Evolutionary conservation across 2,888 invertebrate genomes (phyloP).

Genomic region (Dicranocentrus wangi): DNA sequence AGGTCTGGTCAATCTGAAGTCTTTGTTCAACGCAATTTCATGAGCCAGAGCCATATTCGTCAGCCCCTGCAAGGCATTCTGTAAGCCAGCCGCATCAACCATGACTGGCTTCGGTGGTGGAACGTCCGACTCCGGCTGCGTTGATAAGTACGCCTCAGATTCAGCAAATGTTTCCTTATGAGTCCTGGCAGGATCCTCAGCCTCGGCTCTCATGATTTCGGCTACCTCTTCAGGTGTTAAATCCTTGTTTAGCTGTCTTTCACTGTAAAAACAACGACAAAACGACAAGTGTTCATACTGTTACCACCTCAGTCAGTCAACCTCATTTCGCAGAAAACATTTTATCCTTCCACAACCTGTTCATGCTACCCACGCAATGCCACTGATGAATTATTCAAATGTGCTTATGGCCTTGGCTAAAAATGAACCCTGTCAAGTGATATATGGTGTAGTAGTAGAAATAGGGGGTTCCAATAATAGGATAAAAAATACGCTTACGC

Average conservation of each 20-base stretch:
- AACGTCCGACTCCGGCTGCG: not conserved
- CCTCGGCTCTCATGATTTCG: not conserved
- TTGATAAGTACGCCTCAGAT: not conserved
- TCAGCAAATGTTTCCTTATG: not conserved
- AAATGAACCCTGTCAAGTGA: no score
- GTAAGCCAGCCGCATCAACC: constrained; percentile 84
- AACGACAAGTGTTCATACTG: no score
- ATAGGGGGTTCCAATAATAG: no score
- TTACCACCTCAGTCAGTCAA: no score
- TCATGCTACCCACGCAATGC: not conserved
- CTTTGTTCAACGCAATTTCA: constrained; percentile 95
- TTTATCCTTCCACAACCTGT: not conserved
- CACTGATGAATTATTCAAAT: not conserved
- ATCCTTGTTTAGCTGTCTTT: constrained; percentile 11
- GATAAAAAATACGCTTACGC: no score
- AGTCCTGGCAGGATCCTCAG: not conserved
- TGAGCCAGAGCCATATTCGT: constrained; percentile 96
- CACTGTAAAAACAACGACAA: constrained; percentile 4
- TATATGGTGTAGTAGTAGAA: no score
- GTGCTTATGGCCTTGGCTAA: no score
- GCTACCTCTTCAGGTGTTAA: constrained; percentile 29
- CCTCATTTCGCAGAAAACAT: not conserved
- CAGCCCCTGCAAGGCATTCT: constrained; percentile 90
- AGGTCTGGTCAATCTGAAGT: constrained; percentile 89
- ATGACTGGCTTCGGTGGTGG: constrained; percentile 50